Percentiles rank a stretch among this genome's conserved stretches.
These are phyloP conservation scores for Agrotis puta DNA, from an alignment of 2,888 invertebrate genomes.

Conservation along the genomic window DNA sequence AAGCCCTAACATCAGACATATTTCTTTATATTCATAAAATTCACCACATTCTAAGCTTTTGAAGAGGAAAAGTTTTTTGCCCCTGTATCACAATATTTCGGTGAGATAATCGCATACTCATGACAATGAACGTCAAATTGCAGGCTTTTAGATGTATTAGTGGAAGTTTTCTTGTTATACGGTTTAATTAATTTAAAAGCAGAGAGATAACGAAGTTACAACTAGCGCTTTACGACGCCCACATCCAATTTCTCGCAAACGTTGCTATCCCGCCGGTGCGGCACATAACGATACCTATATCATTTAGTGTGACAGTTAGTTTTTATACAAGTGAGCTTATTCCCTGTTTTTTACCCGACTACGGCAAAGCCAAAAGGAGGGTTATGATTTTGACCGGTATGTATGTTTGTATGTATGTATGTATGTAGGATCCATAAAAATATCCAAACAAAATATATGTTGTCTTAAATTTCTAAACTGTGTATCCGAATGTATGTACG, in stretches of 20 bases:
- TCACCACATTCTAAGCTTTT: conserved; percentile 12
- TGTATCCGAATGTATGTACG: no score
- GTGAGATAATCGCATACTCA: conserved; percentile 26
- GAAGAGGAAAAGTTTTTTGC: conserved; percentile 11
- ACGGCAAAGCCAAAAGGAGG: no score
- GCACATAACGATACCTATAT: conserved; percentile 62
- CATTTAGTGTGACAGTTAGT: conserved; percentile 64
- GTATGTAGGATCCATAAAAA: no score
- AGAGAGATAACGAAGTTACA: conserved; percentile 51
- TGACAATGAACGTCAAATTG: conserved; percentile 10
- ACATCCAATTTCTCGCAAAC: conserved; percentile 66
- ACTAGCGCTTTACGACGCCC: conserved; percentile 62
- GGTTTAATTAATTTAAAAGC: conserved; percentile 61
- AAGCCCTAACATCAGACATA: conserved; percentile 34
- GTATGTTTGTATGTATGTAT: no score
- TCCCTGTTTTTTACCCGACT: no score
- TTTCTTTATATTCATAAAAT: conserved; percentile 28
- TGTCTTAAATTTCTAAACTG: no score
- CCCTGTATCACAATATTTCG: conserved; percentile 11
- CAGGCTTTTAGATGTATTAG: conserved; percentile 42
- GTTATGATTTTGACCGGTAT: no score
- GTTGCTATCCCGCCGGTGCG: conserved; percentile 53
- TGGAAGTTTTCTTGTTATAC: conserved; percentile 46
- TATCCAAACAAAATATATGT: no score
- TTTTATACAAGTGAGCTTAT: conserved; percentile 55